Evolutionary conservation across 1,140 invertebrate species (phyloP).

Genomic region (Pemphigus obesinymphae): DNA sequence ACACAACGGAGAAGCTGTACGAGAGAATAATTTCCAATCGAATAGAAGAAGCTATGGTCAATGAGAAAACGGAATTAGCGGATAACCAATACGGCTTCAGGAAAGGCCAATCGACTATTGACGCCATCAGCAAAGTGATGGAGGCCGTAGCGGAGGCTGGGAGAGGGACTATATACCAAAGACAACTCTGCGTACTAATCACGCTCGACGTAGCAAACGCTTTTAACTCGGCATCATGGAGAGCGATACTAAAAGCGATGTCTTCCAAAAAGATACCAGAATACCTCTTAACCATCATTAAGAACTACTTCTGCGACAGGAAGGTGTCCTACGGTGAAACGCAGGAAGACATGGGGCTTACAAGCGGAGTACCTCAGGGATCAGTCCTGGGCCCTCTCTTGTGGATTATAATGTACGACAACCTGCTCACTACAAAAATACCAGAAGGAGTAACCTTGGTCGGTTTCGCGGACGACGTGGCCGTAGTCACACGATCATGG

Average conservation of each 20-base stretch:
- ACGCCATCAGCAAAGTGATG: background rate
- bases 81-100: background rate
- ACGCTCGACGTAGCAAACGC: background rate
- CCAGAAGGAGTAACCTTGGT: background rate
- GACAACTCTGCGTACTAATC: background rate
- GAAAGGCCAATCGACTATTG: background rate
- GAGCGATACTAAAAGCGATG: background rate
- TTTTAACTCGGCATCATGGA: background rate
- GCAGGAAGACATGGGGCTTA: too few species aligned
- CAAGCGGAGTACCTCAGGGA: too few species aligned
- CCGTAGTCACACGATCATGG: background rate
- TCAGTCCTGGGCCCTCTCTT: too few species aligned
- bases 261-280: background rate
- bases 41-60: background rate
- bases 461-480: background rate
- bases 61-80: background rate
- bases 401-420: background rate
- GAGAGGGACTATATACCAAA: background rate
- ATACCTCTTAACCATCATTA: background rate
- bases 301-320: background rate
- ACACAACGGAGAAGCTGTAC: background rate
- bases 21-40: background rate
- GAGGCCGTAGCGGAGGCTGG: background rate
- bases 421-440: background rate
- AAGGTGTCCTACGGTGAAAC: background rate